Conservation (phyloP, 2,888 invertebrate species). For the Limnephilus marmoratus region DNA sequence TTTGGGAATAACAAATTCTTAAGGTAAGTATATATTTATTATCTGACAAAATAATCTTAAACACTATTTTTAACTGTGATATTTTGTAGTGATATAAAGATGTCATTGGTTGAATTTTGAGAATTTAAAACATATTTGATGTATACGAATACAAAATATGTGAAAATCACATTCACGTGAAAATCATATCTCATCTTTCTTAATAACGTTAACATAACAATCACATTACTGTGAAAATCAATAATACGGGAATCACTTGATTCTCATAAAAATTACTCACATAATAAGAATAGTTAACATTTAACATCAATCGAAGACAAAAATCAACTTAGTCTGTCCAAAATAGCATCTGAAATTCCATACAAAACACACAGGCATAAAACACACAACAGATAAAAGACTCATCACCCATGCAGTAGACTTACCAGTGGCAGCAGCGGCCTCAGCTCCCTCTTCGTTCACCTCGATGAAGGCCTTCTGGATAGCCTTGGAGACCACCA, state of each 20-base stretch:
- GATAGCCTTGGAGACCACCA: conserved; percentile 83
- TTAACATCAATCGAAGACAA: neutral
- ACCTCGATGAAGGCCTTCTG: conserved; percentile 93
- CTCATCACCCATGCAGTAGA: neutral
- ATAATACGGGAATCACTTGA: neutral
- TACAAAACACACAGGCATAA: neutral
- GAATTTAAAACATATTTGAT: too few species aligned
- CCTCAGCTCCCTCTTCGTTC: conserved; percentile 92
- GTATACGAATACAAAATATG: too few species aligned
- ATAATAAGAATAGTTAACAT: neutral
- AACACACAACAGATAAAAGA: neutral
- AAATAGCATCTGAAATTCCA: neutral
- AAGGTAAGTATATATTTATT: too few species aligned
- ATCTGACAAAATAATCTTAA: too few species aligned
- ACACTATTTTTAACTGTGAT: too few species aligned
- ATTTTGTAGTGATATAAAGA: too few species aligned
- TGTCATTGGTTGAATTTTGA: too few species aligned
- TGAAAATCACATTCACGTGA: neutral
- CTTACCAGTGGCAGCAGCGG: conserved; percentile 90
- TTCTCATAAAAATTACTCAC: neutral
- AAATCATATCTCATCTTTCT: neutral
- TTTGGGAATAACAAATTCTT: too few species aligned
- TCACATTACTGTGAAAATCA: neutral
- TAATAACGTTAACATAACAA: too few species aligned
- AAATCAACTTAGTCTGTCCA: neutral